Conservation (phyloP, 1,140 invertebrate genomes). For the Carposina sasakii region DNA sequence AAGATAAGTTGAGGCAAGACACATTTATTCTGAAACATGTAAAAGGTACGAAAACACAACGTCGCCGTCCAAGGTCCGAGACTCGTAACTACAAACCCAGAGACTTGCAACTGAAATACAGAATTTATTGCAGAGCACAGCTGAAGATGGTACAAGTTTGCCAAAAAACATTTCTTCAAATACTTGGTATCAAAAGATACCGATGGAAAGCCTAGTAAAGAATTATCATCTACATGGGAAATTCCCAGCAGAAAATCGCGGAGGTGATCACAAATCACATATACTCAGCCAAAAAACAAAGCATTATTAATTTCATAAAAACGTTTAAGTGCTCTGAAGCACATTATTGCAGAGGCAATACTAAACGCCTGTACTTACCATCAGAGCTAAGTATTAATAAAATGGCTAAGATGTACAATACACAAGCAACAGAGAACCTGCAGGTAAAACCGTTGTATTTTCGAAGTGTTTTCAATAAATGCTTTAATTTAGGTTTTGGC, state of each 20-base stretch:
- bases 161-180: not conserved
- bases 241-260: constrained; percentile 1
- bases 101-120: not conserved
- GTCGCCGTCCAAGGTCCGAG: too few species aligned
- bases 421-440: not conserved
- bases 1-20: not conserved
- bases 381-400: not conserved
- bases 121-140: not conserved
- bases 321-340: not conserved
- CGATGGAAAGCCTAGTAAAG: not conserved
- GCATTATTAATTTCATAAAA: not conserved
- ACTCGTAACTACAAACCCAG: not conserved
- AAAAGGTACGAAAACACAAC: not conserved
- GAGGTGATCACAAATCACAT: constrained; percentile 3
- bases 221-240: not conserved
- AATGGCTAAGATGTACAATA: not conserved
- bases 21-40: constrained; percentile 4
- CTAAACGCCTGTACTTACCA: not conserved
- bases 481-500: constrained; percentile 2
- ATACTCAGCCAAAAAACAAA: not conserved
- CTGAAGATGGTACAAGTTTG: not conserved
- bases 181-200: not conserved
- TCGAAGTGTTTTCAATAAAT: not conserved
- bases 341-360: not conserved
- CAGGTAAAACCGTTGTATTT: not conserved